These are phyloP conservation scores for Chalcosyrphus nemorum DNA, from an alignment of 2,888 invertebrate genomes.

Conservation along the genomic window DNA sequence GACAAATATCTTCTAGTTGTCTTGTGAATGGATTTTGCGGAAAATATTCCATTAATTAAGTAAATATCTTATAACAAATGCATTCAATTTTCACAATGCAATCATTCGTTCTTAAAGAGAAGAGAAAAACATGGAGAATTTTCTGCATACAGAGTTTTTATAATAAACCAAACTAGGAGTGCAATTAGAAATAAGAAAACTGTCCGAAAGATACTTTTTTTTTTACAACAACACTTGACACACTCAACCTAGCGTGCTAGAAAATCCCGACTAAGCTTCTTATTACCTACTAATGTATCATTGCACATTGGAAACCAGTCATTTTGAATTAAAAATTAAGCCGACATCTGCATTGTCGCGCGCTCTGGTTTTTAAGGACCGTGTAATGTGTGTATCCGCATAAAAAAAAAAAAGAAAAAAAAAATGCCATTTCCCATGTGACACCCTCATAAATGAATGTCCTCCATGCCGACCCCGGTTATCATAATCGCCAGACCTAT, in stretches of 20 bases:
- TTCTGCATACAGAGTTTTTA: too few species aligned
- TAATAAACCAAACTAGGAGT: too few species aligned
- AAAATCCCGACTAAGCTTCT: conserved; percentile 43
- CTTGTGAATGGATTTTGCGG: too few species aligned
- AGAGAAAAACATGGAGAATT: too few species aligned
- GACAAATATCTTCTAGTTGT: too few species aligned
- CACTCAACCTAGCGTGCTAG: conserved; percentile 14
- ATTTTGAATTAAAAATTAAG: conserved; percentile 49
- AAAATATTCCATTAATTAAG: too few species aligned
- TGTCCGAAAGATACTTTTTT: too few species aligned
- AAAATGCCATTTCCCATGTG: neutral
- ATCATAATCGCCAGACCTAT: neutral
- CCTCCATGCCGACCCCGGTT: neutral
- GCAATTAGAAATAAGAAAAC: too few species aligned
- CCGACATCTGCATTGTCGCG: conserved; percentile 26
- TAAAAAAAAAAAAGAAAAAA: neutral
- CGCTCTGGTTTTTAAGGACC: neutral
- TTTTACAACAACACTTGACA: conserved; percentile 26
- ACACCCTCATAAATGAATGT: neutral
- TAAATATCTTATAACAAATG: too few species aligned
- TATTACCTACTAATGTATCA: conserved; percentile 30
- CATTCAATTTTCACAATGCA: too few species aligned
- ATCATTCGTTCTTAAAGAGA: too few species aligned
- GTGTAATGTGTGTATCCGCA: neutral
- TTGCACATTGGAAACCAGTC: conserved; percentile 51